Evolutionary conservation across 2,888 invertebrate species (phyloP), one percentile per base, ranked within the genome.

Genomic region (Leistus spinibarbis): DNA sequence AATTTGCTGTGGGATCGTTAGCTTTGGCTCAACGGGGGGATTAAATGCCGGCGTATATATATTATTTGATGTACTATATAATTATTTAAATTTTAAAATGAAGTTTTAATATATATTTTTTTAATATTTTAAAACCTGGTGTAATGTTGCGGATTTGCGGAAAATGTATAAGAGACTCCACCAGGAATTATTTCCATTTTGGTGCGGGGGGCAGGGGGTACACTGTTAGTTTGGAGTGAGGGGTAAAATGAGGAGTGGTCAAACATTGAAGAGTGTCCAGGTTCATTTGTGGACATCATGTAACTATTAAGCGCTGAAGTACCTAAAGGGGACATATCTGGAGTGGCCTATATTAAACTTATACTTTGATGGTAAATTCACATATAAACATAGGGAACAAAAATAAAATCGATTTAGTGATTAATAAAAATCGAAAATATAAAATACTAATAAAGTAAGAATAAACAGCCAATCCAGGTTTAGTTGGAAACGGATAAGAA

Each of bases 1-100:
- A 16, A 79, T 79, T 69, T 80, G 79, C 72, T 80, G 78, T 68
- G 79, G 71, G 53, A 79, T 75, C 3, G 69, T 69, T n/a, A 73
- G 69, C 69, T 27, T 66, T 5, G 19, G 68, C 54, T 60, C 76
- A 75, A 69, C 77, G 13, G 19, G 13, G 4, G 60, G 19, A 16
- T 54, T 54, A 54, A 54, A 54, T 54, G 54, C 54, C n/a, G 54
- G 54, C n/a, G 3, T 54, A 3, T 54, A 13, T 3, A 17, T 54
- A 54, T 54, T 54, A n/a, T n/a, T n/a, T n/a, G n/a, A n/a, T n/a
- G n/a, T n/a, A n/a, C n/a, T n/a, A n/a, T n/a, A n/a, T n/a, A n/a
- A n/a, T n/a, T n/a, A n/a, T n/a, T n/a, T n/a, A n/a, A n/a, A n/a
- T n/a, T n/a, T n/a, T n/a, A n/a, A n/a, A n/a, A n/a, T n/a, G n/a